Percentiles rank a stretch among this genome's conserved stretches.
These are phyloP conservation scores for Alexandromys oeconomus DNA, from an alignment of 2,797 vertebrate species.

Conservation along the genomic window DNA sequence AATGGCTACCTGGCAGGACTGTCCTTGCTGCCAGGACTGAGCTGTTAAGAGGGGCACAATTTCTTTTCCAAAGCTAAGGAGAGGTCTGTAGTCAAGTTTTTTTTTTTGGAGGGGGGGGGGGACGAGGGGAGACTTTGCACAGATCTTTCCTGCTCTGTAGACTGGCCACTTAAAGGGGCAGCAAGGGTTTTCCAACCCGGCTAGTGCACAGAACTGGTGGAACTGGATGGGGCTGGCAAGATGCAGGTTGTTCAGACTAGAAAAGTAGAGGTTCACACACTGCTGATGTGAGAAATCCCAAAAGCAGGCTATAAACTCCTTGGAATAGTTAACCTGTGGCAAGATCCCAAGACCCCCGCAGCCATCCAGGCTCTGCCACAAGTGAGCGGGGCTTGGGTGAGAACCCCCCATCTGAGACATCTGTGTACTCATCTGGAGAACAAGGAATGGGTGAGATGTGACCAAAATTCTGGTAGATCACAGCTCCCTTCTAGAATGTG, in stretches of 20 bases:
- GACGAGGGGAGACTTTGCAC: rapidly evolving
- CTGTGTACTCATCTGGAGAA: not conserved
- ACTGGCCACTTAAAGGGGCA: not conserved
- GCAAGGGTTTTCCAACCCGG: not conserved
- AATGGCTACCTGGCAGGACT: not conserved
- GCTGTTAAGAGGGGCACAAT: not conserved
- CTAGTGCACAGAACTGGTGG: not conserved
- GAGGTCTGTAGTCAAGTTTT: not conserved
- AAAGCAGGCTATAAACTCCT: not conserved
- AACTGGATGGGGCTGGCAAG: not conserved
- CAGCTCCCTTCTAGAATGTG: not conserved
- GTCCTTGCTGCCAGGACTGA: rapidly evolving
- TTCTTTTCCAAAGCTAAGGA: not conserved
- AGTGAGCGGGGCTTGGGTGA: not conserved
- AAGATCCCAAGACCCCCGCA: not conserved
- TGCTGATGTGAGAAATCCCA: not conserved
- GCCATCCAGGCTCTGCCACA: not conserved
- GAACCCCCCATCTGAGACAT: not conserved
- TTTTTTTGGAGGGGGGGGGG: no score
- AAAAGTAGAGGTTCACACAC: not conserved
- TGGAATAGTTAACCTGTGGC: rapidly evolving
- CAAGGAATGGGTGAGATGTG: not conserved
- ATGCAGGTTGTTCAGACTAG: not conserved
- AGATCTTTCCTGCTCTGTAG: not conserved
- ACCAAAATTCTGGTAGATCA: not conserved